Percentiles rank a stretch among this genome's conserved stretches.
These are phyloP conservation scores for Etheostoma cragini DNA, from an alignment of 2,113 vertebrate species.

Conservation along the genomic window DNA sequence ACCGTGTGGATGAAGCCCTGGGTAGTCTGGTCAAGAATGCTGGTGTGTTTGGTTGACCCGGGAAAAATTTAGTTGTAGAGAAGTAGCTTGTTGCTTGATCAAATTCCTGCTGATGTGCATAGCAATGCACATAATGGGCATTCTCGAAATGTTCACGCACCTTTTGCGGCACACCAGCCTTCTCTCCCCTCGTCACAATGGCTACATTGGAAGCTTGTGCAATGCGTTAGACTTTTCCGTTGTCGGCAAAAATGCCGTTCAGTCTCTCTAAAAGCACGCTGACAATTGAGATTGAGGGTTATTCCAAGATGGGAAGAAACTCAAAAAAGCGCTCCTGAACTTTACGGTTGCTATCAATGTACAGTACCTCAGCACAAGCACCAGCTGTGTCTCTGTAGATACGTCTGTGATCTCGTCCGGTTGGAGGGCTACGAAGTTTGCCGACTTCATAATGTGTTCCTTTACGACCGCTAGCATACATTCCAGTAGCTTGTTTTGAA, in stretches of 20 bases:
- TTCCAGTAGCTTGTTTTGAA: no score
- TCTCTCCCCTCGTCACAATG: neutral
- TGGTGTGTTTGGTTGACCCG: neutral
- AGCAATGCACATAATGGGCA: neutral
- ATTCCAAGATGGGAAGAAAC: no score
- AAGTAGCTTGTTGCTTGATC: neutral
- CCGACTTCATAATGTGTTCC: no score
- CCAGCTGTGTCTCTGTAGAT: no score
- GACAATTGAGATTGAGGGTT: neutral
- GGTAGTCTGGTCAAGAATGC: neutral
- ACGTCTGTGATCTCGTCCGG: no score
- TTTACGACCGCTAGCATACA: no score
- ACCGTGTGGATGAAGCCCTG: neutral
- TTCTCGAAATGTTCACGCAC: neutral
- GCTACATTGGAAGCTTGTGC: neutral
- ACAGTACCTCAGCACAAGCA: no score
- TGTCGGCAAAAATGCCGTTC: neutral
- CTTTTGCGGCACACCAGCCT: neutral
- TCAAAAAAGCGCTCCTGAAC: no score
- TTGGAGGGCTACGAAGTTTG: no score
- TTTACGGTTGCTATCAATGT: no score
- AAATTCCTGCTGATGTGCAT: neutral
- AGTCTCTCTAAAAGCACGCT: neutral
- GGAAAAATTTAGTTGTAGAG: no score
- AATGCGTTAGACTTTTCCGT: neutral